Evolutionary conservation across 53 echinoderm and acorn worm genomes (phyloP), one percentile per base, ranked within the genome.

Genomic region (Henricia sp.): DNA sequence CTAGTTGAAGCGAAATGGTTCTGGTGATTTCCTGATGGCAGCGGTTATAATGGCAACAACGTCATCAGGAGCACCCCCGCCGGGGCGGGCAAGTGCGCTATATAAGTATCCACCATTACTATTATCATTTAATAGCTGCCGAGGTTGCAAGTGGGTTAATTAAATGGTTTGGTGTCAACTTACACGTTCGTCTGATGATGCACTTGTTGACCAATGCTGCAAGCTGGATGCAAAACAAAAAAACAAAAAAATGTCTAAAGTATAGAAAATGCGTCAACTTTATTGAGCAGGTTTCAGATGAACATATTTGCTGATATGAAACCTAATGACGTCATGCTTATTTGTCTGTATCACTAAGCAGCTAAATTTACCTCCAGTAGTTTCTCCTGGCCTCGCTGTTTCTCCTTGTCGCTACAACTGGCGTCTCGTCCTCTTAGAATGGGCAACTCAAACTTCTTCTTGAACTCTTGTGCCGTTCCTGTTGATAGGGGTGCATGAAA

Each of bases 361-460:
- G 14, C 23, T 2, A 23, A 71, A 21, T 3, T 27, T 74, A 96
- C 96, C 96, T 96, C 91, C 21, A 90, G 88, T 8, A 96, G 85
- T 83, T 96, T 96, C 50, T 96, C 92, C 37, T 94, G 94, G 26
- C 96, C 96, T 9, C 73, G 90, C 56, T 94, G 86, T 36, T 86
- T 96, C 60, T 74, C 82, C 26, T 68, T 91, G 30, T 96, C 94
- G 12, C 85, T 84, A 13, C 88, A 90, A 72, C 89, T 92, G 39
- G 96, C 93, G 74, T 95, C 95, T 29, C 96, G 74, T 1, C 96
- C 96, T 42, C 92, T 48, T 46, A 96, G 58, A 52, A 96, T 96
- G 0, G 96, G 94, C 42, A 84, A 48, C 88, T 96, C 96, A 94
- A 96, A 96, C 52, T 92, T 91, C 74, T 89, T 91, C 69, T 94